phyloP scores from a whole-genome alignment of 1,140 invertebrate species.

The Acyrthosiphon pisum region DNA sequence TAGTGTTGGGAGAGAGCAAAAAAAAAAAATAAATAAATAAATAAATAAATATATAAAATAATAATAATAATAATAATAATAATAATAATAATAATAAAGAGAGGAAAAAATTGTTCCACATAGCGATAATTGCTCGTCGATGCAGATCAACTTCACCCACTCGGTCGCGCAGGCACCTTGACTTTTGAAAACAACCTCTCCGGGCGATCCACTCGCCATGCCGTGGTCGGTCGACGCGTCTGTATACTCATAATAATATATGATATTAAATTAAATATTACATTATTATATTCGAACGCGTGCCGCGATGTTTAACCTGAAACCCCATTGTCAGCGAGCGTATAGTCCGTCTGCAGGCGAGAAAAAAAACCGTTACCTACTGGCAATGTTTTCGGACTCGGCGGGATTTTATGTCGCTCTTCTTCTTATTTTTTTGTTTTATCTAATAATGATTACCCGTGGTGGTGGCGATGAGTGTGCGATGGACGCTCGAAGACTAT shows the following conservation, averaged over 20 bases:
- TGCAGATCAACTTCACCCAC: constrained; percentile 26
- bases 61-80: neutral
- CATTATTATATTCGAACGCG: neutral
- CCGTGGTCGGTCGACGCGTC: neutral
- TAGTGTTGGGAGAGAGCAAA: neutral
- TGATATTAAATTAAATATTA: neutral
- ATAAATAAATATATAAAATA: neutral
- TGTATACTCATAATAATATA: neutral
- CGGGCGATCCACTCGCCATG: neutral
- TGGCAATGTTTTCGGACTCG: neutral
- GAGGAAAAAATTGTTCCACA: constrained; percentile 5
- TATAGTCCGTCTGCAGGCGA: no score
- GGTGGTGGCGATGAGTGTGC: neutral
- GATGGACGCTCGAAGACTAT: neutral
- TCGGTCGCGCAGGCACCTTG: neutral
- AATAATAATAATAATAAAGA: neutral
- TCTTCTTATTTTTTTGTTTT: neutral
- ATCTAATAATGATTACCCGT: neutral
- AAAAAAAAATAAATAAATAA: neutral
- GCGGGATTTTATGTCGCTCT: neutral
- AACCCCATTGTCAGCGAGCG: neutral
- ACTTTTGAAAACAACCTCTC: constrained; percentile 13
- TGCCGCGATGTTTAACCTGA: neutral
- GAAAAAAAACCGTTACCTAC: neutral
- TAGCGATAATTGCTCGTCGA: constrained; percentile 6